Evolutionary conservation across 2,113 vertebrate genomes (phyloP).

Genomic region (Bufo bufo): DNA sequence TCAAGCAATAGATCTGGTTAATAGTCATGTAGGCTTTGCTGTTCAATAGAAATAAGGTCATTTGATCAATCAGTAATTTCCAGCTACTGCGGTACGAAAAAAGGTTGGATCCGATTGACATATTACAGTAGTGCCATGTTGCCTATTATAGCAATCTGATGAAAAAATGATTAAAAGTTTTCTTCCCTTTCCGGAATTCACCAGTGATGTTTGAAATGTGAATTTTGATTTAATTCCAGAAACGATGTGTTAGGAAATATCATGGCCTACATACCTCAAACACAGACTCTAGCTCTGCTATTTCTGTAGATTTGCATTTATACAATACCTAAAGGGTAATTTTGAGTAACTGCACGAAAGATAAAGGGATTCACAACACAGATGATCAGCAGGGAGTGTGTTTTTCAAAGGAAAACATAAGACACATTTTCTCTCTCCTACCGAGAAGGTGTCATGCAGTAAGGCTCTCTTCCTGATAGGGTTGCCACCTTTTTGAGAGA

Average conservation of each 20-base stretch:
- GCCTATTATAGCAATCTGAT: constrained; percentile 6
- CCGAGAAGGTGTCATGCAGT: constrained; percentile 21
- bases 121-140: not conserved
- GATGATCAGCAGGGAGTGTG: not conserved
- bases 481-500: not conserved
- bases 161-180: constrained; percentile 35
- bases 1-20: not conserved
- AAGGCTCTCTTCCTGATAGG: not conserved
- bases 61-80: not conserved
- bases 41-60: not conserved
- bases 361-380: constrained; percentile 18
- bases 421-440: not conserved
- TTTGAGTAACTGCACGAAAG: constrained; percentile 8
- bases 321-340: constrained; percentile 37
- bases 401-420: constrained; percentile 29
- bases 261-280: constrained; percentile 41
- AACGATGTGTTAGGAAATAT: not conserved
- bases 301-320: constrained; percentile 40
- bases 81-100: not conserved
- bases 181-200: not conserved
- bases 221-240: not conserved
- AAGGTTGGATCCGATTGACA: not conserved
- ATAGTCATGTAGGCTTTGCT: not conserved
- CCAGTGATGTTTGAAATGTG: constrained; percentile 25
- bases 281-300: not conserved